A percentile compares a stretch with the other conserved stretches of the same genome.
Conservation (phyloP, 2,888 invertebrate genomes). For the Sinhomidia bicolor region DNA sequence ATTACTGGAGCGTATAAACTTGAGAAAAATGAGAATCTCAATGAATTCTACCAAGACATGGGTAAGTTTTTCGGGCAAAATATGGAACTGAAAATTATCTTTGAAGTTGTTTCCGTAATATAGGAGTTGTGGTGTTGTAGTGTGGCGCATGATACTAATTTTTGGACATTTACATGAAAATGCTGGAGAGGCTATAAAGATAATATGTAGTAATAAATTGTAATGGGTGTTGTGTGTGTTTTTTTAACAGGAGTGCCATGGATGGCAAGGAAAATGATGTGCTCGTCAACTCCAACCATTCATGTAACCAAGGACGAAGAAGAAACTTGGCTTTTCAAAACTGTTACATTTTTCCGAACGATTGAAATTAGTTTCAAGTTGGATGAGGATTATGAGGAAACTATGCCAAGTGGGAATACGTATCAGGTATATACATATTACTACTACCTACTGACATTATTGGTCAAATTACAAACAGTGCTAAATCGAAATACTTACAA, state of each 20-base stretch:
- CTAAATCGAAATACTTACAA: no score
- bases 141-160: neutral
- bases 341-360: constrained; percentile 84
- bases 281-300: constrained; percentile 85
- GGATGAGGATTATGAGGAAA: constrained; percentile 86
- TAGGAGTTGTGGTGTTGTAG: neutral
- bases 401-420: constrained; percentile 85
- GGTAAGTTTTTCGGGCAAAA: constrained; percentile 85
- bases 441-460: no score
- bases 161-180: no score
- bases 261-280: constrained; percentile 86
- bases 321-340: constrained; percentile 85
- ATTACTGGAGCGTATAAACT: constrained; percentile 86
- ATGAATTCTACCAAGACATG: constrained; percentile 86
- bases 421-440: no score
- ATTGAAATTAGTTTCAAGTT: constrained; percentile 84
- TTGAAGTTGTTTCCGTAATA: no score
- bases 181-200: no score
- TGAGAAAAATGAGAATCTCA: constrained; percentile 86
- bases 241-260: constrained; percentile 85
- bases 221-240: no score
- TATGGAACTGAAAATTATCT: no score
- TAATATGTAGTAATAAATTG: no score
- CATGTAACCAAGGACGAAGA: constrained; percentile 83
- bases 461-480: no score